Evolutionary conservation across 30 jellyfish, hydroid and myxozoan genomes (phyloP), one percentile per base, ranked within the genome.

Genomic region (Mastigias papua): DNA sequence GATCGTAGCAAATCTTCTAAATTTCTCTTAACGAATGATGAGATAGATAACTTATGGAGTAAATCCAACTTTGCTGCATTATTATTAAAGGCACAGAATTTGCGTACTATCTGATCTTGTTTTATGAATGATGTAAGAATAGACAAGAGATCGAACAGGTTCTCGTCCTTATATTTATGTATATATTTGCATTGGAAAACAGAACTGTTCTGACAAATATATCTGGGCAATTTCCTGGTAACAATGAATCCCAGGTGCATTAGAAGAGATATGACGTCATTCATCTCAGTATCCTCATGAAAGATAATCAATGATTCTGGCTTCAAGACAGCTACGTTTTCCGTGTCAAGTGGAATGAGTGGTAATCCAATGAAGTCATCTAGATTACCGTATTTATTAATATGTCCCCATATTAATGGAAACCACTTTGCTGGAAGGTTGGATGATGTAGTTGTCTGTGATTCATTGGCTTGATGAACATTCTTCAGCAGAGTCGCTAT

Each of bases 351-450:
- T 21, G 84, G 84, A 5, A 82, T 82, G 46, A 82, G 57, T 19
- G 92, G 85, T 50, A 82, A 32, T 26, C 78, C 92, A 19, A 67
- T 68, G 15, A 82, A 42, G 49, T 48, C n/a, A 25, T 32, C 28
- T 19, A 69, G 10, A n/a, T 42, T 61, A 8, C 68, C 64, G 31
- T 46, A 37, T 60, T 82, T 29, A 42, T 58, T 49, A n/a, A 69
- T 48, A 25, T 82, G 68, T 22, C 62, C 62, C 92, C 92, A 82
- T 17, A 82, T 67, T 21, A n/a, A 25, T 15, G 30, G 50, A 49
- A 82, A 64, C 92, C 92, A 82, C 20, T 15, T 9, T 15, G 27
- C 9, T 54, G 67, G 25, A 21, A 54, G 67, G 17, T 5, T 54
- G 17, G 49, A 9, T 30, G 46, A 34, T 13, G 16, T n/a, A 22